A percentile compares a stretch with the other conserved stretches of the same genome.
Evolutionary conservation across 2,888 invertebrate species (phyloP).

Genomic region (Eupithecia centaureata): DNA sequence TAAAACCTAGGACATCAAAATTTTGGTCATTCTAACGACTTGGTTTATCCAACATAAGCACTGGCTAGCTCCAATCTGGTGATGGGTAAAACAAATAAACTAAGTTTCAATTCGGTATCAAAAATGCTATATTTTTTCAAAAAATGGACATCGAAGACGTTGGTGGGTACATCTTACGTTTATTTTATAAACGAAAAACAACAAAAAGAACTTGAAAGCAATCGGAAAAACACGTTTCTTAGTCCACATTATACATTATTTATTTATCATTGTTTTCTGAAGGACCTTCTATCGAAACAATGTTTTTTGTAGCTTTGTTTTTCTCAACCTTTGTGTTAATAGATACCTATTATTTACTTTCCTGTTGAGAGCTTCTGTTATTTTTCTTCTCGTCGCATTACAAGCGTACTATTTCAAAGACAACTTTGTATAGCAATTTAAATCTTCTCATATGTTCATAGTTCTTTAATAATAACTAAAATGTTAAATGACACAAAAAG

Average conservation of each 20-base stretch:
- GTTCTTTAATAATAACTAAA: too few species aligned
- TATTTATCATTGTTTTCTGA: constrained; percentile 24
- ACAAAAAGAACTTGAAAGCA: background rate
- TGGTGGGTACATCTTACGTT: background rate
- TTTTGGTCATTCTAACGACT: too few species aligned
- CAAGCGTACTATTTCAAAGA: background rate
- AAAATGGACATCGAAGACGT: background rate
- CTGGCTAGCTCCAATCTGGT: too few species aligned
- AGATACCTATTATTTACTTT: constrained; percentile 2
- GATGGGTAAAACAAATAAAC: too few species aligned
- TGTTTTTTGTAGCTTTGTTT: constrained; percentile 15
- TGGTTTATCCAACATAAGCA: too few species aligned
- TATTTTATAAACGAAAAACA: background rate
- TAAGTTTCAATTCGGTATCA: too few species aligned
- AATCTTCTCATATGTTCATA: too few species aligned
- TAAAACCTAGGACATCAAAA: too few species aligned
- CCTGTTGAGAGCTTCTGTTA: background rate
- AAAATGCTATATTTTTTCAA: too few species aligned
- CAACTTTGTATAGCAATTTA: background rate
- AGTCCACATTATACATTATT: constrained; percentile 5
- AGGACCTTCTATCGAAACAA: constrained; percentile 15
- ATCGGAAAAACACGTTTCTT: constrained; percentile 12
- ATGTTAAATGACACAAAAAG: too few species aligned
- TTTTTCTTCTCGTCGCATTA: constrained; percentile 2
- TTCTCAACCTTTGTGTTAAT: constrained; percentile 17